Percentiles rank a stretch among this genome's conserved stretches.
These are phyloP conservation scores for Vidua macroura DNA, from an alignment of 2,113 vertebrate genomes.

Conservation along the genomic window DNA sequence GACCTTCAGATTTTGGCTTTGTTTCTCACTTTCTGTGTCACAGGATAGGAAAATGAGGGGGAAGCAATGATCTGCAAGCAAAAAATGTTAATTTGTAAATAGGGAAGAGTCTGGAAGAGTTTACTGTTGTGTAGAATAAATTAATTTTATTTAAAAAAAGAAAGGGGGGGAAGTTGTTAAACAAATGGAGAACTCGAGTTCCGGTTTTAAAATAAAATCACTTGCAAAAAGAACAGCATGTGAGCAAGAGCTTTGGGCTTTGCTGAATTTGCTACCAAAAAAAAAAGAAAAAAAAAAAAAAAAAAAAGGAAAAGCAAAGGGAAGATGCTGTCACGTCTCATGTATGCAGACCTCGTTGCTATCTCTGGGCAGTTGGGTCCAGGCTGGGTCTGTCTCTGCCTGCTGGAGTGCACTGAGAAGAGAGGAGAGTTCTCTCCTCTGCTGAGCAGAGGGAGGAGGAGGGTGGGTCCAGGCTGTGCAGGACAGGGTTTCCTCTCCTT, in stretches of 20 bases:
- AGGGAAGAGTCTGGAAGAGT: slow-evolving; percentile 61
- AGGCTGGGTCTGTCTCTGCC: not conserved
- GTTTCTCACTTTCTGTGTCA: not conserved
- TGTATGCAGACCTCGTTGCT: not conserved
- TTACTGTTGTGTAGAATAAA: slow-evolving; percentile 70
- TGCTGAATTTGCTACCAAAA: not conserved
- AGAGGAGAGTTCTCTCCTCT: not conserved
- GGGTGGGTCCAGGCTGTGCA: not conserved
- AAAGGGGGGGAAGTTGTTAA: not conserved
- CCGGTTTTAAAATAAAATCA: slow-evolving; percentile 63
- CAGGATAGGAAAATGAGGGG: not conserved
- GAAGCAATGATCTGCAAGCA: not conserved
- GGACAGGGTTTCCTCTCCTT: not conserved
- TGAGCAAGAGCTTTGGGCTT: not conserved
- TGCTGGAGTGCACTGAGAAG: not conserved
- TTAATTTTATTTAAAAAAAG: slow-evolving; percentile 68
- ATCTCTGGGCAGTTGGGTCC: accelerated
- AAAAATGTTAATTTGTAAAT: slow-evolving; percentile 69
- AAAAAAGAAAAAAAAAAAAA: too few relatives aligned
- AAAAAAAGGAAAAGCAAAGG: too few relatives aligned
- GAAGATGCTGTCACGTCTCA: not conserved
- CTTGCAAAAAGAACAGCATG: not conserved
- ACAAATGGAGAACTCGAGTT: not conserved
- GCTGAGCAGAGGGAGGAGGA: not conserved
- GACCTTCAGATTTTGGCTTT: not conserved